Conservation (phyloP, 2,888 invertebrate genomes). For the Leucophora obtusa region DNA sequence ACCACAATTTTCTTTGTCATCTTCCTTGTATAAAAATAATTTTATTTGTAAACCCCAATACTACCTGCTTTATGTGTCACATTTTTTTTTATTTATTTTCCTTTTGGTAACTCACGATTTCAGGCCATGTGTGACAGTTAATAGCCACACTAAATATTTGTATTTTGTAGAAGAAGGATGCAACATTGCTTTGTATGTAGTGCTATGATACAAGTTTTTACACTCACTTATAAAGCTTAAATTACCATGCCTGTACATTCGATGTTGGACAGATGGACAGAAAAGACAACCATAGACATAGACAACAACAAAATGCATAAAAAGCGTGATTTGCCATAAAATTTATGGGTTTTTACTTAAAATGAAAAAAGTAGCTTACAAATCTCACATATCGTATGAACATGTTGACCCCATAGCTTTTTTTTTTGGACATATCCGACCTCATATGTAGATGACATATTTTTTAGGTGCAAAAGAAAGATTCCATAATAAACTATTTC, state of each 20-base stretch:
- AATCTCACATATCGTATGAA: neutral
- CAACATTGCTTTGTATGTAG: neutral
- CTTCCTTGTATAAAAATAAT: too few relatives aligned
- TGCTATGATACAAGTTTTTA: slow-evolving; percentile 24
- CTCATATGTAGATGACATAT: slow-evolving; percentile 53
- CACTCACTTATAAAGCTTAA: slow-evolving; percentile 64
- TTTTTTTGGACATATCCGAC: slow-evolving; percentile 21
- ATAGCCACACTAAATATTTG: slow-evolving; percentile 7
- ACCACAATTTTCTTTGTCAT: too few relatives aligned
- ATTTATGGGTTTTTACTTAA: slow-evolving; percentile 61
- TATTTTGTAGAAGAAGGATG: slow-evolving; percentile 1
- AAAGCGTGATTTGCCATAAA: slow-evolving; percentile 67
- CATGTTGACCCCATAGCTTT: neutral
- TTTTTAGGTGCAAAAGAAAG: neutral
- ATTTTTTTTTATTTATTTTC: too few relatives aligned
- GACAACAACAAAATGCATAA: slow-evolving; percentile 62
- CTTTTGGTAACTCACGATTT: too few relatives aligned
- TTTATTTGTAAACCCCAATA: too few relatives aligned
- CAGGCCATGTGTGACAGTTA: neutral
- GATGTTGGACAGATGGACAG: slow-evolving; percentile 43
- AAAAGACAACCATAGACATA: slow-evolving; percentile 59
- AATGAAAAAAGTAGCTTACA: slow-evolving; percentile 39
- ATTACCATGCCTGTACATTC: slow-evolving; percentile 59
- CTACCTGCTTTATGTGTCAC: too few relatives aligned
- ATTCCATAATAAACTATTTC: neutral